Percentiles rank a stretch among this genome's conserved stretches.
These are phyloP conservation scores for Odontocolon sp. DNA, from an alignment of 2,888 invertebrate species.

Conservation along the genomic window DNA sequence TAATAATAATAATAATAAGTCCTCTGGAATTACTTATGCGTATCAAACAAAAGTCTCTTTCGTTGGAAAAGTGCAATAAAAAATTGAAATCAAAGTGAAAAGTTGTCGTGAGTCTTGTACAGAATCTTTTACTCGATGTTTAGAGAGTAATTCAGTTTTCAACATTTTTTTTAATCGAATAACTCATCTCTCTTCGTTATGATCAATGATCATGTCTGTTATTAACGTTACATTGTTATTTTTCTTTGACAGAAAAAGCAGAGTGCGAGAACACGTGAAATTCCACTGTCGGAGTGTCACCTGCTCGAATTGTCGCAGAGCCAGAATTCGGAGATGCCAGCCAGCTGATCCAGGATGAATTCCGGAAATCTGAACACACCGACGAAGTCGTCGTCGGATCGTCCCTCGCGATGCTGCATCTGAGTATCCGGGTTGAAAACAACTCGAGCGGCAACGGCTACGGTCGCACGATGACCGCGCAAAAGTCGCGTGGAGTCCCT, in stretches of 20 bases:
- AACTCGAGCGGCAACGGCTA: slow-evolving; percentile 2
- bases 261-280: slow-evolving; percentile 88
- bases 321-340: slow-evolving; percentile 76
- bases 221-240: no score
- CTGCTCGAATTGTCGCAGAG: slow-evolving; percentile 84
- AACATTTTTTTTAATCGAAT: not conserved
- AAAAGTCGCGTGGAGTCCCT: not conserved
- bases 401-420: slow-evolving; percentile 64
- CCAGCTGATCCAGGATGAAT: slow-evolving; percentile 78
- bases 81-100: no score
- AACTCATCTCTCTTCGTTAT: not conserved
- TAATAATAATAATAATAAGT: no score
- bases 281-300: slow-evolving; percentile 89
- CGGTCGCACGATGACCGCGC: not conserved
- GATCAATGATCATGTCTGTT: no score
- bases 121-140: no score
- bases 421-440: slow-evolving; percentile 23
- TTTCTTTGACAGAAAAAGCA: slow-evolving; percentile 87
- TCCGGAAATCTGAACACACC: slow-evolving; percentile 66
- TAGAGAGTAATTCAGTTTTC: no score
- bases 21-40: no score
- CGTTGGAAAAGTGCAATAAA: no score
- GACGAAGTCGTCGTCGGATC: slow-evolving; percentile 62
- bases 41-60: no score
- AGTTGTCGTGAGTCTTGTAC: no score